Evolutionary conservation across 2,113 vertebrate genomes (phyloP).

Genomic region (Erinaceus europaeus): DNA sequence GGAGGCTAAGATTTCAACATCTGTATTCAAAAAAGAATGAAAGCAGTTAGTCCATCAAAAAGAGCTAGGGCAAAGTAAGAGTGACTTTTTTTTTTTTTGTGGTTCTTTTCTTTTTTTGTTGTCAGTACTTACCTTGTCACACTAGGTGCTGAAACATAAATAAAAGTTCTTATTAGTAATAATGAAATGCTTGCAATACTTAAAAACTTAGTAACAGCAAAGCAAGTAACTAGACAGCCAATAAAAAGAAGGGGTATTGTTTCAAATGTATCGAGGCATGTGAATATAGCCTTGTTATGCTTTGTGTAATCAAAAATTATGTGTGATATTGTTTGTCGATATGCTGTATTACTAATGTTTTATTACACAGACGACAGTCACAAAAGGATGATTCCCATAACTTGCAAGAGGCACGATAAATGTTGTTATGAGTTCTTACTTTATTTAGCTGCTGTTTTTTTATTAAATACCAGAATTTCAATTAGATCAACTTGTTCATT

Average conservation of each 20-base stretch:
- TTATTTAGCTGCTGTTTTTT: conserved; percentile 48
- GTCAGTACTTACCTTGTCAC: background rate
- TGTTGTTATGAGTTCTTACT: conserved; percentile 34
- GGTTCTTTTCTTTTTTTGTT: background rate
- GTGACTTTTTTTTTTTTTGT: background rate
- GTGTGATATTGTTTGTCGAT: conserved; percentile 25
- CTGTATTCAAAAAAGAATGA: background rate
- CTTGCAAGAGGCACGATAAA: background rate
- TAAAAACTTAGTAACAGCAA: background rate
- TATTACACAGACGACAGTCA: conserved; percentile 5
- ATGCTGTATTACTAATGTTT: background rate
- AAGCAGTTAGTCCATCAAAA: background rate
- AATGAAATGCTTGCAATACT: conserved; percentile 27
- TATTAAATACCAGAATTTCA: conserved; percentile 66
- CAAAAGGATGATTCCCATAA: background rate
- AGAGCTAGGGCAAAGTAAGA: background rate
- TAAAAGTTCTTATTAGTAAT: background rate
- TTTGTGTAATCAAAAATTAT: conserved; percentile 15
- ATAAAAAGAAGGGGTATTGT: too few species aligned
- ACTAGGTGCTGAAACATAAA: background rate
- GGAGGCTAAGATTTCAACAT: background rate
- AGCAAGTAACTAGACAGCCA: background rate
- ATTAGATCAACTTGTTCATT: conserved; percentile 67
- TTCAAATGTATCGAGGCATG: background rate
- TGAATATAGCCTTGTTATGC: conserved; percentile 1